phyloP scores from a whole-genome alignment of 1,140 invertebrate species.

The Heterodera schachtii region DNA sequence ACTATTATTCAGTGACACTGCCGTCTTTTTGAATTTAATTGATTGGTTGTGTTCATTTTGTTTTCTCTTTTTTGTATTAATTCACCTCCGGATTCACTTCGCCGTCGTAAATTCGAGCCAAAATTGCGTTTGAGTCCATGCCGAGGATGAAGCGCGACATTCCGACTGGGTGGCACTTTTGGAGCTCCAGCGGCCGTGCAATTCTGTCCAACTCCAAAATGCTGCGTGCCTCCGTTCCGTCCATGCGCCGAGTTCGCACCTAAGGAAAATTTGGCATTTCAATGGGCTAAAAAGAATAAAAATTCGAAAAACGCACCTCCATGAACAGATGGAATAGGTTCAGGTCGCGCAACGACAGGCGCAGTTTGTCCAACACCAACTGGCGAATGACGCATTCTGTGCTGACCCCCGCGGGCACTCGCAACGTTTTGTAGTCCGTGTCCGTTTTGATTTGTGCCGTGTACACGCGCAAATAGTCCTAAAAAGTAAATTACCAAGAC shows the following conservation, averaged over 20 bases:
- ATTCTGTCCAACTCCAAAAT: slow-evolving; percentile 45
- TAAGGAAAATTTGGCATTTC: not conserved
- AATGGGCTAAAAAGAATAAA: no score
- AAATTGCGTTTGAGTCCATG: slow-evolving; percentile 47
- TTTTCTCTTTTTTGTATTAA: not conserved
- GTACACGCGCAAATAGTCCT: slow-evolving; percentile 51
- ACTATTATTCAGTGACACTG: no score
- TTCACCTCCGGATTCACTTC: slow-evolving; percentile 48
- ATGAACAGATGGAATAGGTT: slow-evolving; percentile 54
- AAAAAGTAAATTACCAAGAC: slow-evolving; percentile 3
- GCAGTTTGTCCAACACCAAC: slow-evolving; percentile 46
- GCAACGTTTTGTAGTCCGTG: slow-evolving; percentile 56
- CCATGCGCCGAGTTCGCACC: slow-evolving; percentile 34
- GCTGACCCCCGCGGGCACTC: slow-evolving; percentile 36
- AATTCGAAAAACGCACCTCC: slow-evolving; percentile 35
- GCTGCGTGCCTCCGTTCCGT: slow-evolving; percentile 45
- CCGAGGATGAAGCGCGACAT: slow-evolving; percentile 51
- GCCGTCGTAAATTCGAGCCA: slow-evolving; percentile 44
- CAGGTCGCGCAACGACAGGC: slow-evolving; percentile 42
- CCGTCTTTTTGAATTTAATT: no score
- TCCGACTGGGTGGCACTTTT: slow-evolving; percentile 48
- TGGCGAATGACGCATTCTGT: slow-evolving; percentile 29
- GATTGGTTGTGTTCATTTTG: not conserved
- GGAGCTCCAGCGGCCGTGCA: slow-evolving; percentile 49
- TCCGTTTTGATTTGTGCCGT: slow-evolving; percentile 50